Evolutionary conservation across 1,140 invertebrate species (phyloP).

Genomic region (Hyphantria cunea): DNA sequence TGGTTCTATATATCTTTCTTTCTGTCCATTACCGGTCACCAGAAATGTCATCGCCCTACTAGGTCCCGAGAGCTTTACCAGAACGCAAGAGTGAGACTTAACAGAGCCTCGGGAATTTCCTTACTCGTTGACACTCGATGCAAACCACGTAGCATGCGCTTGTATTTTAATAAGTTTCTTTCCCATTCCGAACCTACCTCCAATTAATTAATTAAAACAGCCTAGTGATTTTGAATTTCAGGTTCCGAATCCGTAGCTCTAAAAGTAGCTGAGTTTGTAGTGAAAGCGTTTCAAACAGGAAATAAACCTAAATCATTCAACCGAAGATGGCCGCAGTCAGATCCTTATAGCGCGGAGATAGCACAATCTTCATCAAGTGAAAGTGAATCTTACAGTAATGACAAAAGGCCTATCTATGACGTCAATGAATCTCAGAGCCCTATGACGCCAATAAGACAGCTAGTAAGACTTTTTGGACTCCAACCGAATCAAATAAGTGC

Average conservation of each 20-base stretch:
- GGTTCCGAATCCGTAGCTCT: constrained; percentile 69
- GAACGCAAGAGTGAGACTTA: too few species aligned
- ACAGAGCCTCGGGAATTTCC: too few species aligned
- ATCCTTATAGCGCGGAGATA: constrained; percentile 4
- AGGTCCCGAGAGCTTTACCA: too few species aligned
- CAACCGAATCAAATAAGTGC: constrained; percentile 89
- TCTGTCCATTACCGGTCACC: too few species aligned
- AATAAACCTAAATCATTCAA: constrained; percentile 36
- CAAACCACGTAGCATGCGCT: too few species aligned
- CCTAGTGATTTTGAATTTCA: constrained; percentile 27
- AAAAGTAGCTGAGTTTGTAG: constrained; percentile 75
- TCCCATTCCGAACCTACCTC: too few species aligned
- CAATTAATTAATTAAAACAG: too few species aligned
- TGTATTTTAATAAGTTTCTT: not conserved
- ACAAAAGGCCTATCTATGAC: constrained; percentile 46
- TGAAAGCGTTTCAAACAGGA: constrained; percentile 61
- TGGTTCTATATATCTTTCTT: too few species aligned
- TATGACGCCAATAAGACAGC: constrained; percentile 61
- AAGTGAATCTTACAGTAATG: constrained; percentile 39
- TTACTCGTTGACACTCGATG: not conserved
- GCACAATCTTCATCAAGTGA: constrained; percentile 27
- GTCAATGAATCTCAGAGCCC: constrained; percentile 48
- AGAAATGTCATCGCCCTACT: too few species aligned
- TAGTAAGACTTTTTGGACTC: constrained; percentile 88
- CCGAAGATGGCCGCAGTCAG: constrained; percentile 34